A percentile compares a stretch with the other conserved stretches of the same genome.
Evolutionary conservation across 2,888 invertebrate genomes (phyloP).

Genomic region (Liopterus haemorrhoidalis): DNA sequence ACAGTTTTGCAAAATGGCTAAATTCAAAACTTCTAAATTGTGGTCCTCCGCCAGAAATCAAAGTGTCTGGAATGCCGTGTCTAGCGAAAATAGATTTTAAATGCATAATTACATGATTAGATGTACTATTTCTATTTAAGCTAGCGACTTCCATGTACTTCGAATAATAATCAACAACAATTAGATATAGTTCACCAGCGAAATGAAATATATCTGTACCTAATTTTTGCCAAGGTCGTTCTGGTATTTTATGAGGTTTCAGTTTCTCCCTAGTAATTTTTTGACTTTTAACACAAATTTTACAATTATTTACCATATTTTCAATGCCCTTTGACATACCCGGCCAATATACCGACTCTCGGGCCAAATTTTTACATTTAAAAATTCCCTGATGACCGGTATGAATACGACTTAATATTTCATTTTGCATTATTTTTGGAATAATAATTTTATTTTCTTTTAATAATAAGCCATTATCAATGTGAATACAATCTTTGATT

Average conservation of each 20-base stretch:
- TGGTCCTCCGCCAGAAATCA: slow-evolving; percentile 32
- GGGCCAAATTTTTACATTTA: slow-evolving; percentile 28
- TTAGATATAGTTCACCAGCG: slow-evolving; percentile 15
- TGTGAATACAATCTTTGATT: slow-evolving; percentile 25
- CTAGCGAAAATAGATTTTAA: slow-evolving; percentile 30
- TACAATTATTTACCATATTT: slow-evolving; percentile 27
- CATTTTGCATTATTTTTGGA: slow-evolving; percentile 13
- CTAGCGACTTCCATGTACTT: slow-evolving; percentile 26
- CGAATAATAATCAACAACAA: slow-evolving; percentile 30
- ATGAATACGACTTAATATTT: slow-evolving; percentile 18
- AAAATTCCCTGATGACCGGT: slow-evolving; percentile 23
- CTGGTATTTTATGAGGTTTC: slow-evolving; percentile 22
- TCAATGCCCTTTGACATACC: slow-evolving; percentile 27
- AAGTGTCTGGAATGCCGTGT: slow-evolving; percentile 31
- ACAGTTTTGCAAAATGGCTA: slow-evolving; percentile 23
- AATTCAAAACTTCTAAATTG: slow-evolving; percentile 31
- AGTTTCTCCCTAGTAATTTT: slow-evolving; percentile 25
- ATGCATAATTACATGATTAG: slow-evolving; percentile 23
- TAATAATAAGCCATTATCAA: slow-evolving; percentile 26
- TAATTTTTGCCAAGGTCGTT: slow-evolving; percentile 27
- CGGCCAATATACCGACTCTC: slow-evolving; percentile 26
- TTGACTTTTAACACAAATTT: slow-evolving; percentile 24
- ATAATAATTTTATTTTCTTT: slow-evolving; percentile 27
- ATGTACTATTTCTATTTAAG: slow-evolving; percentile 18
- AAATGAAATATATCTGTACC: slow-evolving; percentile 26